Evolutionary conservation across 1,140 invertebrate species (phyloP).

Genomic region (Wasmannia auropunctata): DNA sequence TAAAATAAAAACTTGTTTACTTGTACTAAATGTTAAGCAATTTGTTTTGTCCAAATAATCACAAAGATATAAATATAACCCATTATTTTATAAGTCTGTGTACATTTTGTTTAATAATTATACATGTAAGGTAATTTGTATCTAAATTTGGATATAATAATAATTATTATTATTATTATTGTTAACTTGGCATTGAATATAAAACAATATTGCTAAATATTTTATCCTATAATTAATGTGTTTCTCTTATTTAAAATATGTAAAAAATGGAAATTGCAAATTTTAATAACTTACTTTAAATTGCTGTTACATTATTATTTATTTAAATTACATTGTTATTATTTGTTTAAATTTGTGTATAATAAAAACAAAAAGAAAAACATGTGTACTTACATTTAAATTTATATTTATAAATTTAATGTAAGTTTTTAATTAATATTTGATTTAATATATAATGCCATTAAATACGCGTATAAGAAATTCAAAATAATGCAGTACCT

Average conservation of each 20-base stretch:
- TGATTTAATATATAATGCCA: neutral
- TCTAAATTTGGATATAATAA: neutral
- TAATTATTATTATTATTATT: neutral
- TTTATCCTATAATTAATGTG: neutral
- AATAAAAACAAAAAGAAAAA: too few species aligned
- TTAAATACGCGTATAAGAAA: neutral
- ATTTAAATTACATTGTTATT: too few species aligned
- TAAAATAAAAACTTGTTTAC: neutral
- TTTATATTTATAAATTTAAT: constrained; percentile 11
- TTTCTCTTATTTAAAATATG: neutral
- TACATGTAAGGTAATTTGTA: neutral
- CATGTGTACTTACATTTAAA: neutral
- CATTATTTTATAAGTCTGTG: neutral
- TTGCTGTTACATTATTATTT: too few species aligned
- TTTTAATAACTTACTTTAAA: neutral
- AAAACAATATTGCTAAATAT: neutral
- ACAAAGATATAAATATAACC: neutral
- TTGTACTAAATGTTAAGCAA: neutral
- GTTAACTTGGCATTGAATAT: neutral
- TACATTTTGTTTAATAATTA: neutral
- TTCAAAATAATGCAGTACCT: neutral
- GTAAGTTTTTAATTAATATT: neutral
- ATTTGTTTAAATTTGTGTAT: too few species aligned
- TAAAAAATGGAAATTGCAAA: neutral
- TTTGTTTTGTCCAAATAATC: neutral